Evolutionary conservation across 2,113 vertebrate species (phyloP), one percentile per base, ranked within the genome.

Genomic region (Bostrychus sinensis): DNA sequence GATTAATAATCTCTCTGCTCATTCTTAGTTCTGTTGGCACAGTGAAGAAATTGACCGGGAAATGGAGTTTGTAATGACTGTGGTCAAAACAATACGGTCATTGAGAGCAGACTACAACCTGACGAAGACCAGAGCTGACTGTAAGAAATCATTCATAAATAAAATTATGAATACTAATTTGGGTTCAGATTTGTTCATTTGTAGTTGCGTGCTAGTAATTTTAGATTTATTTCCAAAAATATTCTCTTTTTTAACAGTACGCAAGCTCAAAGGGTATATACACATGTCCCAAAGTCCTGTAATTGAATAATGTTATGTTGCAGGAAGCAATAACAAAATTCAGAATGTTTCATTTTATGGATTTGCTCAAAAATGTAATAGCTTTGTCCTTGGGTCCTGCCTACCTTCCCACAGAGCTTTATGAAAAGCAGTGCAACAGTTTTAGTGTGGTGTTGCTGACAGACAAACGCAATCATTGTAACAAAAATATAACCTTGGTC

Each of bases 81-180:
- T 95, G 64, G 88, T 95, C 7, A 90, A 86, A 46, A 94, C 92
- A 0, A 92, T 95, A 66, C 93, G 95, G 4, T 96, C 94, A 0
- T 92, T 96, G 37, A 90, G 95, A 16, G 92, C 95, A 0, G 94
- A 97, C 87, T 96, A 97, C 81, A 95, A 94, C 86, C 93, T 97
- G 65, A 95, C 93, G 51, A 94, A 94, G 79, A 96, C 89, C 55
- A 89, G 92, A 61, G 93, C 95, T 0, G 94, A 95, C 85, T 96
- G 95, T 96, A 80, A 94, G 94, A 78, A 5, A 1, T 14, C 48
- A 43, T 12, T 39, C 64, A 32, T 5, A 17, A 12, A 22, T 11
- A 23, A 28, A 36, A 3, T n/a, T n/a, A 12, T 39, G 11, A 17
- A 41, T 17, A 41, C 38, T 41, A 41, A n/a, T 16, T n/a, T 11